A percentile compares a stretch with the other conserved stretches of the same genome.
These are phyloP conservation scores for Drosophila siamana DNA, from an alignment of 2,888 invertebrate genomes.

Conservation along the genomic window DNA sequence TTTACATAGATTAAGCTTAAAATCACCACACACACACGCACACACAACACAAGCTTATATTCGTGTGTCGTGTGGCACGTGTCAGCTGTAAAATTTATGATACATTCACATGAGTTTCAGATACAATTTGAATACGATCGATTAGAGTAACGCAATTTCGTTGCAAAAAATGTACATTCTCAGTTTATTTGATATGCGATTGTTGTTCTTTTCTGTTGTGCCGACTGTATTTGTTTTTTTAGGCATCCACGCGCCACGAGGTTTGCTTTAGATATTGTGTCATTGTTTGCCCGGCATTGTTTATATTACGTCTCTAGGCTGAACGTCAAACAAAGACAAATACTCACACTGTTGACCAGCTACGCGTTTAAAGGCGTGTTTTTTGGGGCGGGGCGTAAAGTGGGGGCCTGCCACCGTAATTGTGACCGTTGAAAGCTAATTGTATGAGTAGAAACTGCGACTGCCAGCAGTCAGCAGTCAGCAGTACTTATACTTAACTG, in stretches of 20 bases:
- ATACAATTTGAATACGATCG: constrained; percentile 2
- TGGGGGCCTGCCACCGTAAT: constrained; percentile 31
- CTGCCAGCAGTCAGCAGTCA: constrained; percentile 14
- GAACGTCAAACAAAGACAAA: constrained; percentile 21
- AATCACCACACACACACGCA: neutral
- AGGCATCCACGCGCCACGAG: constrained; percentile 26
- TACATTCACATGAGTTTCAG: neutral
- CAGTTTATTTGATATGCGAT: constrained; percentile 28
- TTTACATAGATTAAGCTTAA: neutral
- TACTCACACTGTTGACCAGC: constrained; percentile 1
- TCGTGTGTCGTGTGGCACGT: neutral
- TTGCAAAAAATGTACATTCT: constrained; percentile 28
- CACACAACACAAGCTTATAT: neutral
- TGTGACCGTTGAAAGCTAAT: constrained; percentile 61
- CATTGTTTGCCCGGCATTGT: constrained; percentile 35
- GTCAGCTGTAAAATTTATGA: neutral
- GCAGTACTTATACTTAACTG: constrained; percentile 20
- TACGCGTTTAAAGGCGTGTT: neutral
- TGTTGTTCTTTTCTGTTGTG: constrained; percentile 33
- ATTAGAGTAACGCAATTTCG: constrained; percentile 27
- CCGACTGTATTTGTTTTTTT: constrained; percentile 25
- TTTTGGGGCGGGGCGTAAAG: neutral
- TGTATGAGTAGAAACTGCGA: constrained; percentile 30
- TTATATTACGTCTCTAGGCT: constrained; percentile 22
- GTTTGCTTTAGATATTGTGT: constrained; percentile 16